phyloP scores from a whole-genome alignment of 2,797 vertebrate species.

The Mycteria americana region DNA sequence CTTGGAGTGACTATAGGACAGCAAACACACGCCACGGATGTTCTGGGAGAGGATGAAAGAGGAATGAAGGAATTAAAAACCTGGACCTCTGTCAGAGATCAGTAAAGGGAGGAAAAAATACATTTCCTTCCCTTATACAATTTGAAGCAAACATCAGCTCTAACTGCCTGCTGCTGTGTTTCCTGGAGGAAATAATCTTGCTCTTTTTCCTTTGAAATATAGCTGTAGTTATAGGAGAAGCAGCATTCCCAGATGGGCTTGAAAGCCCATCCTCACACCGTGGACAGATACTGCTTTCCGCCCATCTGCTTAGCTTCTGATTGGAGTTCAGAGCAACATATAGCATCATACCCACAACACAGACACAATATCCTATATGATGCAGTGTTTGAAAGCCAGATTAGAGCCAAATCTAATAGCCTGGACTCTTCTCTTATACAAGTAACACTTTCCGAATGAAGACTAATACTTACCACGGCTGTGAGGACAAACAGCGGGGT shows the following conservation, averaged over 20 bases:
- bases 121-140: neutral
- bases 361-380: neutral
- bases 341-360: neutral
- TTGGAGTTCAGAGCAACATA: neutral
- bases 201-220: neutral
- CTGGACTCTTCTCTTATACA: neutral
- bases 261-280: neutral
- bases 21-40: slow-evolving; percentile 86
- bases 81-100: neutral
- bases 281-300: neutral
- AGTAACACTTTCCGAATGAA: neutral
- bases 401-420: neutral
- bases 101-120: neutral
- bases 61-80: neutral
- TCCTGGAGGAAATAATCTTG: neutral
- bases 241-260: neutral
- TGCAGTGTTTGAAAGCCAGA: neutral
- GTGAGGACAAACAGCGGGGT: slow-evolving; percentile 90
- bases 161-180: neutral
- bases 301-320: neutral
- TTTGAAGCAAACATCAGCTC: neutral
- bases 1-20: slow-evolving; percentile 85
- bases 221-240: neutral
- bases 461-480: slow-evolving; percentile 77
- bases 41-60: slow-evolving; percentile 70